Base-by-base conservation (phyloP, 2,888 invertebrate species). In the Cheilosia impressa region DNA sequence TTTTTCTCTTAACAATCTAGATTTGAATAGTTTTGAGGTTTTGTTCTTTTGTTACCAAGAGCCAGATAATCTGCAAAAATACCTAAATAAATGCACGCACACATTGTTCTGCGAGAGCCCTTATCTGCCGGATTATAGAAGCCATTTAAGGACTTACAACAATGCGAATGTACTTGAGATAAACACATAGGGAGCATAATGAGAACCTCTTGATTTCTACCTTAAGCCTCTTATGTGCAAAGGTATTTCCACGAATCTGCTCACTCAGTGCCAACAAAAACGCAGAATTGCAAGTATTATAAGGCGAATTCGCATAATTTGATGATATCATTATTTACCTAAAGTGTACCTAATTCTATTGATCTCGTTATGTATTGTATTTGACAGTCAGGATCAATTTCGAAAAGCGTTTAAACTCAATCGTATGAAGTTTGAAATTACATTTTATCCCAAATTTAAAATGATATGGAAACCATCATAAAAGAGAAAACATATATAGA, bases 191-290 rank as follows among this genome's bases (percentile, higher is more conserved):
- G n/a, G 58, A 50, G 31, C 50, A 81, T 47, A 81, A 71, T 58
- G 27, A 58, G 4, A 50, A 43, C 77, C 71, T 82, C 77, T 82
- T 77, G 82, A 82, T 77, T 77, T 47, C 53, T 24, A 17, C n/a
- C 47, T 45, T 66, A 77, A 72, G 50, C 78, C 62, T 77, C 82
- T 82, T 66, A 76, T 13, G 17, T 41, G 45, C 10, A 71, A 50
- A 60, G 5, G 38, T 47, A 43, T 41, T 62, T 43, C 34, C 41
- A 22, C 22, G 27, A 77, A 71, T 22, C 31, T 10, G 19, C 47
- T 27, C 43, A 57, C 52, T 31, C 1, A 50, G 19, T 17, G 9
- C 19, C 47, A 47, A 10, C 10, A 3, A 6, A 47, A 17, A 47
- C 9, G 57, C 15, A 69, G 31, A 2, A 24, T n/a, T 17, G 27